These are phyloP conservation scores for Lepus townsendii DNA, from an alignment of 2,797 vertebrate genomes.

Conservation along the genomic window DNA sequence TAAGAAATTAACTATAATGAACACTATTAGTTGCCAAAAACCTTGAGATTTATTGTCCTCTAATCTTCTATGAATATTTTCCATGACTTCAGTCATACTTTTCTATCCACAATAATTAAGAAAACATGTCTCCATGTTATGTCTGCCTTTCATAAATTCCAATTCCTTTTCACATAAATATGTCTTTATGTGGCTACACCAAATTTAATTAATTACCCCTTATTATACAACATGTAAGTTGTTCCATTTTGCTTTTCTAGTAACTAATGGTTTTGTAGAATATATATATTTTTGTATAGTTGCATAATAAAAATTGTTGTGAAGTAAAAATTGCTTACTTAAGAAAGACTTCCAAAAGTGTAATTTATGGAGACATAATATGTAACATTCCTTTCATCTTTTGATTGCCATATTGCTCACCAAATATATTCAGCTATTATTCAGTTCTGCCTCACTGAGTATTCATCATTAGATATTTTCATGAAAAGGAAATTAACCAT, in stretches of 20 bases:
- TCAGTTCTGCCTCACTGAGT: not conserved
- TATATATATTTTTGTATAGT: not conserved
- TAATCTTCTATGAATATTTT: constrained; percentile 11
- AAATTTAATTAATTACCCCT: not conserved
- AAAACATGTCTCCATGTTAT: not conserved
- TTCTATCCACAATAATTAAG: not conserved
- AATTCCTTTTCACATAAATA: not conserved
- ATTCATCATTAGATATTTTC: not conserved
- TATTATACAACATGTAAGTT: not conserved
- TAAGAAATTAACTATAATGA: not conserved
- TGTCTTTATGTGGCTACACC: not conserved
- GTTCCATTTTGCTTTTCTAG: constrained; percentile 10
- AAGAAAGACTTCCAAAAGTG: not conserved
- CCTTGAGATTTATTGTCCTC: not conserved
- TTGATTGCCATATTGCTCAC: not conserved
- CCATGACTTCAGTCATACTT: not conserved
- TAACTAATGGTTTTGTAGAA: not conserved
- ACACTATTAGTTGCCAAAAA: not conserved
- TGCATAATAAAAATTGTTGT: not conserved
- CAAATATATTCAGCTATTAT: not conserved
- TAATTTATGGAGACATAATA: constrained; percentile 24
- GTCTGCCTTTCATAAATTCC: not conserved
- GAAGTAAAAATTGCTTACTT: constrained; percentile 37
- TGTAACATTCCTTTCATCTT: constrained; percentile 31
- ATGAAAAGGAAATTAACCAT: not conserved